Evolutionary conservation across 2,888 invertebrate genomes (phyloP).

Genomic region (Mesorhabditis spiculigera): DNA sequence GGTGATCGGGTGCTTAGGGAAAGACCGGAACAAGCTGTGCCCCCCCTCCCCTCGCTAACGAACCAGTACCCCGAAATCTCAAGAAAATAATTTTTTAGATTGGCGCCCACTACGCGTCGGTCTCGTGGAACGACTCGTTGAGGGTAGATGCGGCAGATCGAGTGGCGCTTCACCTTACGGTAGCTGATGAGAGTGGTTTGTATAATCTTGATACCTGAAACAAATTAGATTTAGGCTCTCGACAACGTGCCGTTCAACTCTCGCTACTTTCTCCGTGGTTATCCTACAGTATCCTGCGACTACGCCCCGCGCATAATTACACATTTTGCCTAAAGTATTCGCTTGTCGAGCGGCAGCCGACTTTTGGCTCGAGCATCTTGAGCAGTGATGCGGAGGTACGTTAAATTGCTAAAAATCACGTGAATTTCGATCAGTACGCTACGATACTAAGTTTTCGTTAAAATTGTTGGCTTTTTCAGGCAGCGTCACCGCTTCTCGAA

Average conservation of each 20-base stretch:
- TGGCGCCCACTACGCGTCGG: not conserved
- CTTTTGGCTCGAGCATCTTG: not conserved
- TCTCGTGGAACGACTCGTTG: constrained; percentile 1
- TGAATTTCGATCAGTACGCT: not conserved
- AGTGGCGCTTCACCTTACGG: not conserved
- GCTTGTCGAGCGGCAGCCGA: constrained; percentile 6
- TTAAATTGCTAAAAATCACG: not conserved
- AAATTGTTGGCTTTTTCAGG: not conserved
- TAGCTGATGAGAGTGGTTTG: not conserved
- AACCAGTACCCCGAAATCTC: not conserved
- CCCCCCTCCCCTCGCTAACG: too few species aligned
- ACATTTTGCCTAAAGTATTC: not conserved
- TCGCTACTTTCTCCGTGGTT: not conserved
- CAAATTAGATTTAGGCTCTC: not conserved
- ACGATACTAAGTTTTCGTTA: too few species aligned
- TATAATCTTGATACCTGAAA: not conserved
- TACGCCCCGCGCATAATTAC: constrained; percentile 1
- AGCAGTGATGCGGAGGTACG: constrained; percentile 5
- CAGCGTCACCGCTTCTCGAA: not conserved
- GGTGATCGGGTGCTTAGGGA: too few species aligned
- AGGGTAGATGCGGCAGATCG: not conserved
- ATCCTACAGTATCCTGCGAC: constrained; percentile 3
- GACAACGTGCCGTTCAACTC: not conserved
- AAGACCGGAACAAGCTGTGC: too few species aligned
- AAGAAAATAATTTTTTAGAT: not conserved